These are phyloP conservation scores for Mythimna impura DNA, from an alignment of 2,888 invertebrate genomes.

Conservation along the genomic window DNA sequence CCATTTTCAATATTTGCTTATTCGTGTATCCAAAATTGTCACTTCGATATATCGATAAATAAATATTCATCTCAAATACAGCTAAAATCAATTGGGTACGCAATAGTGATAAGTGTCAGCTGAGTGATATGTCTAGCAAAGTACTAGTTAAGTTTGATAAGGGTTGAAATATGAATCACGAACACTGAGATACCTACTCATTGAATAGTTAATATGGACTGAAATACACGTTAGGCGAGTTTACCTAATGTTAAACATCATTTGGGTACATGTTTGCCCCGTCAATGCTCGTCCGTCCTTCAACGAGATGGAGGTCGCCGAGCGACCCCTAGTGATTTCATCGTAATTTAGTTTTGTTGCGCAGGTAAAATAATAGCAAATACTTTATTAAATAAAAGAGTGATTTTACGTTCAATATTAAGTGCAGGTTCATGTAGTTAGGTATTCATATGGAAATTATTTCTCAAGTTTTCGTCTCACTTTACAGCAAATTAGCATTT, in stretches of 20 bases:
- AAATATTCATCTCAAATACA: slow-evolving; percentile 5
- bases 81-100: slow-evolving; percentile 35
- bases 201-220: slow-evolving; percentile 53
- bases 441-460: slow-evolving; percentile 41
- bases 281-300: slow-evolving; percentile 61
- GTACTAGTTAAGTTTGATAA: slow-evolving; percentile 69
- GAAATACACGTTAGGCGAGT: slow-evolving; percentile 46
- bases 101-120: slow-evolving; percentile 44
- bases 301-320: slow-evolving; percentile 50
- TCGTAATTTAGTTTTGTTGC: slow-evolving; percentile 36
- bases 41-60: slow-evolving; percentile 5
- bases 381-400: slow-evolving; percentile 4
- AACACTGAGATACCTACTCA: slow-evolving; percentile 35
- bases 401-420: background rate
- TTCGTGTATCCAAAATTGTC: background rate
- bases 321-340: slow-evolving; percentile 49
- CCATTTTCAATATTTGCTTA: background rate
- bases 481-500: slow-evolving; percentile 73
- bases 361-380: slow-evolving; percentile 35
- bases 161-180: slow-evolving; percentile 71
- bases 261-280: slow-evolving; percentile 56
- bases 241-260: slow-evolving; percentile 60
- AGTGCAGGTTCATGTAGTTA: slow-evolving; percentile 1
- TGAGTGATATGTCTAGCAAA: slow-evolving; percentile 54
- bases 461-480: slow-evolving; percentile 55